These are phyloP conservation scores for Mobula hypostoma DNA, from an alignment of 2,113 vertebrate genomes.

Conservation along the genomic window DNA sequence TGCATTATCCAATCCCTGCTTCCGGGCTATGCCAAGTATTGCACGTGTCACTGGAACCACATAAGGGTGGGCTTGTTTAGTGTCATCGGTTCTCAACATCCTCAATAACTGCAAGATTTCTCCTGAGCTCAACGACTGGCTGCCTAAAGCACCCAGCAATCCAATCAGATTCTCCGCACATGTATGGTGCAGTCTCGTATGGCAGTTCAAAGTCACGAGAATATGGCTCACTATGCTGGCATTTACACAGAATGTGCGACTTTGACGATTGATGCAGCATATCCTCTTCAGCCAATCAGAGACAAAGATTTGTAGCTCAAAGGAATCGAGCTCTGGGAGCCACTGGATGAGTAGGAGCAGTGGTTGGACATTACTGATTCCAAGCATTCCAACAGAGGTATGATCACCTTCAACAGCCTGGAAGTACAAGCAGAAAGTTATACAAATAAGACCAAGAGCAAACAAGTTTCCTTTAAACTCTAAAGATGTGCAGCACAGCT, in stretches of 20 bases:
- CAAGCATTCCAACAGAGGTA: conserved; percentile 83
- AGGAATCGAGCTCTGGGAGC: conserved; percentile 85
- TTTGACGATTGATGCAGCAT: conserved; percentile 85
- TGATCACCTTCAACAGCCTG: conserved; percentile 96
- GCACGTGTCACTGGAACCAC: conserved; percentile 71
- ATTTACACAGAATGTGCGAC: conserved; percentile 85
- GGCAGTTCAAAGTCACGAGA: conserved; percentile 65
- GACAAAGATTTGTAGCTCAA: conserved; percentile 82
- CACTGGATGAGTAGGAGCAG: conserved; percentile 87
- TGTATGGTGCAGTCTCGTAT: conserved; percentile 60
- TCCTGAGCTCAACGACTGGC: conserved; percentile 79
- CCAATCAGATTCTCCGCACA: conserved; percentile 82
- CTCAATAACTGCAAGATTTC: conserved; percentile 72
- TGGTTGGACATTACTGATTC: conserved; percentile 93
- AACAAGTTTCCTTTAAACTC: not conserved
- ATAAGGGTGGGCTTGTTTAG: conserved; percentile 64
- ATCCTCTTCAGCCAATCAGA: conserved; percentile 85
- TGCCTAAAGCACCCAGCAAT: conserved; percentile 80
- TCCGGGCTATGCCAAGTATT: conserved; percentile 80
- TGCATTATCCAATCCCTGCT: conserved; percentile 81
- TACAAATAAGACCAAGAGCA: not conserved
- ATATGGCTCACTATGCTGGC: conserved; percentile 76
- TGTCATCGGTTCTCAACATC: conserved; percentile 68
- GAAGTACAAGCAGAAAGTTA: conserved; percentile 41
- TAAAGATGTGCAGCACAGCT: not conserved